Base-by-base conservation (phyloP, 1,140 invertebrate species). In the Steinernema khuongi region DNA sequence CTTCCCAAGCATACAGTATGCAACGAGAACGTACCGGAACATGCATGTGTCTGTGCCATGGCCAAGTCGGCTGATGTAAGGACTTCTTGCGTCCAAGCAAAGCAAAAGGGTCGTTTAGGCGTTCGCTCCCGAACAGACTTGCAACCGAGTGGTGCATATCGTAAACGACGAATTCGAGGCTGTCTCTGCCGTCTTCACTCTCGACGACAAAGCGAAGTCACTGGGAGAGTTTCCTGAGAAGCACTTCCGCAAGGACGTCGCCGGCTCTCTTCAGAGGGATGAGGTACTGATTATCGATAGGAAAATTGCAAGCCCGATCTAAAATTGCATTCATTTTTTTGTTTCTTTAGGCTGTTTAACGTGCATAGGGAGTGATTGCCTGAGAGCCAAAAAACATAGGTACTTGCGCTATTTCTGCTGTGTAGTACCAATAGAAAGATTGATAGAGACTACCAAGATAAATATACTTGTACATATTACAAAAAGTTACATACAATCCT, bases 161-260 rank as follows among this genome's bases (percentile, higher is more conserved):
- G 67, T 68, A 17, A 36, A 60, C 22, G 70, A 60, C 28, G 70
- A 67, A n/a, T 77, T 77, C 72, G 41, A 67, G 31, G 72, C 41
- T 43, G 72, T 77, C 1, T 77, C 75, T 1, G 68, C 71, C 1
- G 32, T 43, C 22, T 74, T 77, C 68, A 73, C 33, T 26, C 17
- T 77, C 30, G 71, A 77, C 31, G 67, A 77, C 22, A 26, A 41
- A 18, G 67, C 31, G 17, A 69, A 75, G 2, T 36, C 11, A 1
- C 67, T 68, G 14, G 71, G 74, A 19, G 43, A 74, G 31, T 77
- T 73, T 26, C 75, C 75, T 30, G 75, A 77, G 44, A 68, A 74
- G 7, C 18, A 28, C 73, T 50, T 29, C 67, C 18, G 32, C 17
- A 30, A 4, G 26, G 70, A 73, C 7, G 26, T 60, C n/a, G 14